Conservation (phyloP, 1,140 invertebrate genomes). For the Hycleus cichorii region DNA sequence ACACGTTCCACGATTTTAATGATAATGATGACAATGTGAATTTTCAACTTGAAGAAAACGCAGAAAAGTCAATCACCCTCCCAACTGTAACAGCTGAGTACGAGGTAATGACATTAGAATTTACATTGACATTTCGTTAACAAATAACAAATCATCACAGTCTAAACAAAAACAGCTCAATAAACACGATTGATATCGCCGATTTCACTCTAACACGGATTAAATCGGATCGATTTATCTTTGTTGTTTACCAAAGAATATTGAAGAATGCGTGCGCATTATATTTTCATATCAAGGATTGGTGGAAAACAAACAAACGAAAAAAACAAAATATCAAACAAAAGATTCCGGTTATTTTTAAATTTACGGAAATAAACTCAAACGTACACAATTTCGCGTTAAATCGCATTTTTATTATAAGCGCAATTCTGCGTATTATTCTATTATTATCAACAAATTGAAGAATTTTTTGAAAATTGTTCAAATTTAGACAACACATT, state of each 20-base stretch:
- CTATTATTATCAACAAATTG: too few species aligned
- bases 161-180: slow-evolving; percentile 16
- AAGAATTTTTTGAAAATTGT: too few species aligned
- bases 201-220: neutral
- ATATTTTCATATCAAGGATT: slow-evolving; percentile 2
- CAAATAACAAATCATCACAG: slow-evolving; percentile 20
- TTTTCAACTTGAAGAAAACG: slow-evolving; percentile 22
- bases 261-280: slow-evolving; percentile 3
- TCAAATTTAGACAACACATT: too few species aligned
- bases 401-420: too few species aligned
- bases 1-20: neutral
- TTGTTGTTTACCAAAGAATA: neutral
- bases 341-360: too few species aligned
- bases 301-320: neutral
- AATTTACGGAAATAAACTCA: too few species aligned
- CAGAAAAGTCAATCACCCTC: slow-evolving; percentile 34
- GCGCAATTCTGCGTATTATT: too few species aligned
- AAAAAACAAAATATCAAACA: too few species aligned
- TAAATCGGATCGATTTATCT: neutral
- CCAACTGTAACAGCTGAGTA: slow-evolving; percentile 28
- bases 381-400: too few species aligned
- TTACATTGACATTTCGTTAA: slow-evolving; percentile 21
- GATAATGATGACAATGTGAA: slow-evolving; percentile 7
- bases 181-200: neutral
- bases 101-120: slow-evolving; percentile 21